Evolutionary conservation across 2,888 invertebrate genomes (phyloP), one percentile per base, ranked within the genome.

Genomic region (Tenthredo livida): DNA sequence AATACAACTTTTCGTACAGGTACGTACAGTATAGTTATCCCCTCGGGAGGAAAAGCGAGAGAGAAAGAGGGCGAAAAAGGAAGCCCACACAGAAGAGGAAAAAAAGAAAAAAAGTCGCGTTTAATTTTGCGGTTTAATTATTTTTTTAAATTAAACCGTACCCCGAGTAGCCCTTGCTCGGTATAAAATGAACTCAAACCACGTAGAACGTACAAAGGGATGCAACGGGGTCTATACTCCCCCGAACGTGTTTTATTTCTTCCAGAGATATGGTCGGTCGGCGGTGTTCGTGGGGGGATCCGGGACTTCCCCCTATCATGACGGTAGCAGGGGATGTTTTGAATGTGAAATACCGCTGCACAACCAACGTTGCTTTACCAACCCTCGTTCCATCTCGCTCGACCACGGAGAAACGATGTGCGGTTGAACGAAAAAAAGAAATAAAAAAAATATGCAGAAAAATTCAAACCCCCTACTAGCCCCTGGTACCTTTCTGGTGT

Each of bases 41-140:
- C 6, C 1, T 67, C 0, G 12, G 17, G 6, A 25, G 33, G 4
- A 6, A 67, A 33, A 29, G 1, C 37, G 37, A 33, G 1, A 29
- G 21, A 58, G 25, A 67, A 15, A 33, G 33, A 33, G 25, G 12
- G 12, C 21, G 21, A 9, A 37, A 6, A 12, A 70, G 70, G 5
- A 85, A 84, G 61, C 6, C n/a, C 33, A 6, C 2, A 78, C 77
- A 72, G 54, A 84, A 84, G 85, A 83, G 54, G 84, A 84, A 86
- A 73, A 85, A 85, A 29, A 29, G 29, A 29, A 77, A 70, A 61
- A 25, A 80, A 21, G n/a, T 58, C 4, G 40, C n/a, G 89, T 91
- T 92, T 90, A 91, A 92, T 91, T 91, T 91, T 89, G 91, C 90
- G 90, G 89, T 91, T 91, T 92, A 91, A 92, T 92, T 92, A 92